A percentile compares a stretch with the other conserved stretches of the same genome.
Conservation (phyloP, 2,888 invertebrate genomes). For the Pilophorus perplexus region DNA sequence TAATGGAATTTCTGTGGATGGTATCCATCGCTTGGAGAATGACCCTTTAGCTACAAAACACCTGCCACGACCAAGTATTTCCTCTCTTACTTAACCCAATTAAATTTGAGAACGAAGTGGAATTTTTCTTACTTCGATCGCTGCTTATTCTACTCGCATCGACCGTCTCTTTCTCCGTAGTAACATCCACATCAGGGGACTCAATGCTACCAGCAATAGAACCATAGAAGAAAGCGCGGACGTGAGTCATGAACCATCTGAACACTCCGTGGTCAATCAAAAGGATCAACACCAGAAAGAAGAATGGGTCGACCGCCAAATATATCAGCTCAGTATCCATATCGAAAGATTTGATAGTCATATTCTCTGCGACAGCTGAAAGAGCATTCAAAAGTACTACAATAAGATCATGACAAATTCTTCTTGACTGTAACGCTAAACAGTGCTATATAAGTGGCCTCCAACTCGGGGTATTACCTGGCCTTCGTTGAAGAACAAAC, state of each 20-base stretch:
- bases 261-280: slow-evolving; percentile 13
- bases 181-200: slow-evolving; percentile 51
- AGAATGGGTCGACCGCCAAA: slow-evolving; percentile 5
- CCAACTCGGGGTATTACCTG: no score
- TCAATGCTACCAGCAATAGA: slow-evolving; percentile 9
- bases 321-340: slow-evolving; percentile 31
- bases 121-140: background rate
- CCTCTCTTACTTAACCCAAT: background rate
- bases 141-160: slow-evolving; percentile 46
- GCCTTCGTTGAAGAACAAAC: no score
- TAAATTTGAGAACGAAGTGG: background rate
- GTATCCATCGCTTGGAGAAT: no score
- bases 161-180: slow-evolving; percentile 52
- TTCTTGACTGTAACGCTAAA: no score
- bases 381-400: background rate
- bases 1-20: no score
- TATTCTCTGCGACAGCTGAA: background rate
- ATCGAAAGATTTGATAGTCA: slow-evolving; percentile 7
- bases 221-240: slow-evolving; percentile 4
- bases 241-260: background rate
- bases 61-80: background rate
- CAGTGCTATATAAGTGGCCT: no score
- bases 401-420: background rate
- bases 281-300: slow-evolving; percentile 11
- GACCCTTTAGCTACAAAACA: no score